These are phyloP conservation scores for Lagocephalus sceleratus DNA, from an alignment of 2,797 vertebrate species.

Conservation along the genomic window DNA sequence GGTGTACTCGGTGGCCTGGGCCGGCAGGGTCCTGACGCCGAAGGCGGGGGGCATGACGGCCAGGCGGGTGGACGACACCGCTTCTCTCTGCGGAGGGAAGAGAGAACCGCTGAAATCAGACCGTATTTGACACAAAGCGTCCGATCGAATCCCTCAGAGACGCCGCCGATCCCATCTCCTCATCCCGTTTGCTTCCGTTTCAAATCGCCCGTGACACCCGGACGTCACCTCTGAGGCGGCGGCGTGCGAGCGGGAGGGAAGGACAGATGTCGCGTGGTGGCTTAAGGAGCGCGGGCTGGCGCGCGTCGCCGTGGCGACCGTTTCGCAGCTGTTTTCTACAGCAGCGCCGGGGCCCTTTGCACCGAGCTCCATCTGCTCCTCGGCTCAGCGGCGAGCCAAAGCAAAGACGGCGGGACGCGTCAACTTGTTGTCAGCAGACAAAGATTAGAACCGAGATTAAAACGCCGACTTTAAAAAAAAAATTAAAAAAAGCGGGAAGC, in stretches of 20 bases:
- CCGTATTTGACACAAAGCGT: not conserved
- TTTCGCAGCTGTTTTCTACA: conserved; percentile 49
- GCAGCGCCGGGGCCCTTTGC: conserved; percentile 16
- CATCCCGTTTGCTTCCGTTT: too few species aligned
- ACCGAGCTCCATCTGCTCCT: conserved; percentile 45
- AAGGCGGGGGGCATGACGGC: conserved; percentile 87
- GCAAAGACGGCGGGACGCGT: conserved; percentile 17
- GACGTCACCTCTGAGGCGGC: conserved; percentile 16
- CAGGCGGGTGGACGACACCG: conserved; percentile 83
- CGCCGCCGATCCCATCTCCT: too few species aligned
- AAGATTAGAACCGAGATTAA: not conserved
- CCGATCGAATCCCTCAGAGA: too few species aligned
- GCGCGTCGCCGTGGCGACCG: conserved; percentile 42
- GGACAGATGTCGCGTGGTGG: conserved; percentile 40
- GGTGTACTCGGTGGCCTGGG: conserved; percentile 90
- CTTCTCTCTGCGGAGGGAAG: conserved; percentile 83
- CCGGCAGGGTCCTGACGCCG: conserved; percentile 83
- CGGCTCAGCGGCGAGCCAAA: conserved; percentile 21
- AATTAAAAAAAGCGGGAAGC: too few species aligned
- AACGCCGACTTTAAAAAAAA: not conserved
- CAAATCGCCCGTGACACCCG: not conserved
- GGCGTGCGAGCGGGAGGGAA: conserved; percentile 21
- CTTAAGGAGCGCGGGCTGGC: conserved; percentile 25
- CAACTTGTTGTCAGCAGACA: conserved; percentile 5
- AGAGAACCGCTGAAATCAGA: conserved; percentile 22